Percentiles rank a stretch among this genome's conserved stretches.
phyloP scores from a whole-genome alignment of 2,113 vertebrate genomes.

The Rhinopomastus cyanomelas region DNA sequence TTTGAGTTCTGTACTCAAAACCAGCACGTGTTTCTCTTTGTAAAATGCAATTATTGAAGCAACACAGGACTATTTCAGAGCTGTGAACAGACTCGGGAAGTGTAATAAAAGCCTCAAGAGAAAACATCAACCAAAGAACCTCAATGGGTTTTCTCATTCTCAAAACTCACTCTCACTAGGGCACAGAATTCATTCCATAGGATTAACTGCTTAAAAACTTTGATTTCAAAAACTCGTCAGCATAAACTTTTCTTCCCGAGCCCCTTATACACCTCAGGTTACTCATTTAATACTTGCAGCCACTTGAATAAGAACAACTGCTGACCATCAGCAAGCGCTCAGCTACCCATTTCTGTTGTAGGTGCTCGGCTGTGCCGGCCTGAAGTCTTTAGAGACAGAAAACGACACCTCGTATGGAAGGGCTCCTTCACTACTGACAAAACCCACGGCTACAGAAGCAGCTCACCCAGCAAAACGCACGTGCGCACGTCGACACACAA shows the following conservation, averaged over 20 bases:
- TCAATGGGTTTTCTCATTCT: no score
- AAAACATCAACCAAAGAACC: background rate
- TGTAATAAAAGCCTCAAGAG: background rate
- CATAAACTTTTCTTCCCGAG: background rate
- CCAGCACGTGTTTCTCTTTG: background rate
- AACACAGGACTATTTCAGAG: background rate
- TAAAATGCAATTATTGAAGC: background rate
- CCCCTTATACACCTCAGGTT: background rate
- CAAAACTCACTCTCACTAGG: background rate
- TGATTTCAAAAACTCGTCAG: background rate
- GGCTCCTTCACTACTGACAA: background rate
- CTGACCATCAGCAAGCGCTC: background rate
- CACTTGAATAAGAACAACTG: background rate
- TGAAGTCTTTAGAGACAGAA: background rate
- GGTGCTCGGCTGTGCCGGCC: background rate
- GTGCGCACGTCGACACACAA: background rate
- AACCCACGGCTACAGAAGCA: background rate
- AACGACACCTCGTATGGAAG: background rate
- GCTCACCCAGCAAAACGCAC: background rate
- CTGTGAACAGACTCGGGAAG: background rate
- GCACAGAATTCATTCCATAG: background rate
- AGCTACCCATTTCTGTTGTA: accelerated
- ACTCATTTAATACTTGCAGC: background rate
- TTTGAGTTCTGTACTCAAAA: background rate
- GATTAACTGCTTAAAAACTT: background rate